Evolutionary conservation across 1,140 invertebrate genomes (phyloP).

Genomic region (Trichomalopsis sarcophagae): DNA sequence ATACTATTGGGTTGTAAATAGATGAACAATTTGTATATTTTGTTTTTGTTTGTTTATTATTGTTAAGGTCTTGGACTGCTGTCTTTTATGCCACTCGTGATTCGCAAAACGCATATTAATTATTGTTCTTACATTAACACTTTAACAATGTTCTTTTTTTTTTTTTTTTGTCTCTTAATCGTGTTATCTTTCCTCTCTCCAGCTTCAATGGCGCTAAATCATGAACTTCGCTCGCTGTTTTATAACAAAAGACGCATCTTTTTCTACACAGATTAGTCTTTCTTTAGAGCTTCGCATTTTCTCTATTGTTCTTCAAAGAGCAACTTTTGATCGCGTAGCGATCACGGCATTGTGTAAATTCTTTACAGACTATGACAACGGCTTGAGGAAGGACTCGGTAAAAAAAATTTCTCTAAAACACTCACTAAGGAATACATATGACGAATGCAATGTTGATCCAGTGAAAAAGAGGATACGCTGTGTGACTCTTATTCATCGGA

Average conservation of each 20-base stretch:
- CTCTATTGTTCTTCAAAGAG: constrained; percentile 44
- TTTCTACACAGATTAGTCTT: constrained; percentile 28
- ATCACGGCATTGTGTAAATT: constrained; percentile 44
- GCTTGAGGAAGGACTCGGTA: constrained; percentile 49
- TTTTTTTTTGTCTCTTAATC: constrained; percentile 48
- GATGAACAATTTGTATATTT: constrained; percentile 29
- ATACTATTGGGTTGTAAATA: constrained; percentile 50
- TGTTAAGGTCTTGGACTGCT: constrained; percentile 55
- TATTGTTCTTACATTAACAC: constrained; percentile 50
- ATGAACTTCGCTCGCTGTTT: constrained; percentile 57
- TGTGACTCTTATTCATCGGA: constrained; percentile 30
- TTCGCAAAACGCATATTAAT: constrained; percentile 54
- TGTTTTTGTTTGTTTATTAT: constrained; percentile 53
- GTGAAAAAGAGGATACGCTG: constrained; percentile 44
- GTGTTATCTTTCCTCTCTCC: constrained; percentile 52
- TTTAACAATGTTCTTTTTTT: constrained; percentile 45
- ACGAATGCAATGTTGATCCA: constrained; percentile 32
- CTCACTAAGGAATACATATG: constrained; percentile 46
- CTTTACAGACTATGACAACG: constrained; percentile 49
- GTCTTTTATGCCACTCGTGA: constrained; percentile 51
- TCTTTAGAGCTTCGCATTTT: constrained; percentile 25
- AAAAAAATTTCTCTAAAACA: constrained; percentile 54
- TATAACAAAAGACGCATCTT: constrained; percentile 57
- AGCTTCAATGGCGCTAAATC: constrained; percentile 58
- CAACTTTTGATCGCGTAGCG: constrained; percentile 28